Evolutionary conservation across 2,113 vertebrate genomes (phyloP).

Genomic region (Elgaria multicarinata): DNA sequence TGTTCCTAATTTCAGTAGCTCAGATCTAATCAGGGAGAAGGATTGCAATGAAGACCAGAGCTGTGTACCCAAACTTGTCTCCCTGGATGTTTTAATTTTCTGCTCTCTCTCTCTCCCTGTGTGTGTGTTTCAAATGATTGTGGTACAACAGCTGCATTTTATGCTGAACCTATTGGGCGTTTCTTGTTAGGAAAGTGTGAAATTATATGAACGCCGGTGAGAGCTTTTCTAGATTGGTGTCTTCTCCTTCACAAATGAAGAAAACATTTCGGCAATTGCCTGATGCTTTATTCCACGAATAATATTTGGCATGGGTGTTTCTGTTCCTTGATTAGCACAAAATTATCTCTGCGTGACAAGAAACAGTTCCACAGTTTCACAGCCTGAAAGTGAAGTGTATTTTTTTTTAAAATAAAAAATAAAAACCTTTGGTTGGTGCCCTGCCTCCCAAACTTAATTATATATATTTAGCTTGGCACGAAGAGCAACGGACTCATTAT

Average conservation of each 20-base stretch:
- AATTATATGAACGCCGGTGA: conserved; percentile 61
- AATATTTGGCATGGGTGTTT: conserved; percentile 53
- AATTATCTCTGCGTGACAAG: conserved; percentile 36
- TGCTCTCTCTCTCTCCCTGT: background rate
- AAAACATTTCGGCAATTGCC: conserved; percentile 58
- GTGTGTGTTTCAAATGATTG: background rate
- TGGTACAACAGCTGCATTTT: background rate
- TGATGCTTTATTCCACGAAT: conserved; percentile 25
- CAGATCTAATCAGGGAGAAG: conserved; percentile 59
- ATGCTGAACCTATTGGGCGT: conserved; percentile 11
- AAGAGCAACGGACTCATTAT: background rate
- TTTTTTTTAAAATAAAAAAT: background rate
- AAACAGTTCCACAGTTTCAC: conserved; percentile 33
- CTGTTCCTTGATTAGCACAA: conserved; percentile 42
- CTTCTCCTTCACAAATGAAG: conserved; percentile 53
- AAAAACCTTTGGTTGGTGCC: conserved; percentile 9
- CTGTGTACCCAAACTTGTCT: background rate
- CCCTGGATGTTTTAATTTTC: conserved; percentile 29
- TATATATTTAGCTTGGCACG: conserved; percentile 70
- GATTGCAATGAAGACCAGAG: conserved; percentile 52
- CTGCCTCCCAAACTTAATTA: conserved; percentile 24
- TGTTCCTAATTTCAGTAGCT: conserved; percentile 59
- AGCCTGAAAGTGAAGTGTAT: background rate
- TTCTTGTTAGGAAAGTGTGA: conserved; percentile 71
- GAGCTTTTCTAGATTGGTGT: conserved; percentile 46